Evolutionary conservation across 30 jellyfish, hydroid and myxozoan species (phyloP).

Genomic region (Clytia hemisphaerica): DNA sequence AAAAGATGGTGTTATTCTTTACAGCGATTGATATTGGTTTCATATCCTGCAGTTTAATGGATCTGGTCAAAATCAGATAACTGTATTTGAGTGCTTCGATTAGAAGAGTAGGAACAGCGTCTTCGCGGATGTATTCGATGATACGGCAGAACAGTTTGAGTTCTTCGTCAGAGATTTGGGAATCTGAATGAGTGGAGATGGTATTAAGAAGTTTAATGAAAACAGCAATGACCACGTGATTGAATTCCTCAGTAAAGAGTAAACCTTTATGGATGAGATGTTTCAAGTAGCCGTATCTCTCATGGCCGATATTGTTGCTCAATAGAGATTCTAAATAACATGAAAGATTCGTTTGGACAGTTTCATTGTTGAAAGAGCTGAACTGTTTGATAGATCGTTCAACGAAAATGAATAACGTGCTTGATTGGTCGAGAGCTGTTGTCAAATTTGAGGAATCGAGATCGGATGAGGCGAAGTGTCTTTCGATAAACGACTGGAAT

Average conservation of each 20-base stretch:
- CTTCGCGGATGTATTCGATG: background rate
- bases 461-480: too few relatives aligned
- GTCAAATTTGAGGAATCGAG: too few relatives aligned
- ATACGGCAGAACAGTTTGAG: conserved; percentile 13
- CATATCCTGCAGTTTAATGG: background rate
- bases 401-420: too few relatives aligned
- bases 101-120: background rate
- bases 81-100: conserved; percentile 4
- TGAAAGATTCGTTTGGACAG: too few relatives aligned
- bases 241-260: conserved; percentile 6
- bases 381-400: too few relatives aligned
- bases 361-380: too few relatives aligned
- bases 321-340: too few relatives aligned
- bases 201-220: too few relatives aligned
- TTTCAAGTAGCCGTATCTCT: background rate
- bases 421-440: too few relatives aligned
- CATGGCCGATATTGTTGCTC: background rate
- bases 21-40: background rate
- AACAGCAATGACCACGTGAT: too few relatives aligned
- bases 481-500: too few relatives aligned
- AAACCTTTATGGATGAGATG: background rate
- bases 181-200: too few relatives aligned
- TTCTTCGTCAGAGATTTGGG: conserved; percentile 1
- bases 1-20: background rate
- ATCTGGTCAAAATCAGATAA: conserved; percentile 4